Conservation (phyloP, 92 coral and sea anemone species). For the Chrysogorgia sp. region DNA sequence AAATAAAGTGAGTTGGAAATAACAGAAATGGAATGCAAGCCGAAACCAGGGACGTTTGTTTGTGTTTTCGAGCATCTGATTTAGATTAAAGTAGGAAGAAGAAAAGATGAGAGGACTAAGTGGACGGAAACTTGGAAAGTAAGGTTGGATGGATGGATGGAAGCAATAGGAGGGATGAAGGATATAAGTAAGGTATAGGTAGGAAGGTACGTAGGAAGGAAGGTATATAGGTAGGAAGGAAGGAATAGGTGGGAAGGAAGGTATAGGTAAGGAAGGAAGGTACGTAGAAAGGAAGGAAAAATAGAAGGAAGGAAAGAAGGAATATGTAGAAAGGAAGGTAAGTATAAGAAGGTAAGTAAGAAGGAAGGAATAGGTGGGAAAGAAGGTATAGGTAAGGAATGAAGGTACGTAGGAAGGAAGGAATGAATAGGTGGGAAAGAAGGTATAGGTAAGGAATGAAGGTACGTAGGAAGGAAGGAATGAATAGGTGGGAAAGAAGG, state of each 20-base stretch:
- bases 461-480: not conserved
- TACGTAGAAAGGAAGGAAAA: not conserved
- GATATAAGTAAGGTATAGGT: not conserved
- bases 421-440: not conserved
- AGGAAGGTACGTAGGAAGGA: not conserved
- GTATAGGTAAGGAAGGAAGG: not conserved
- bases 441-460: not conserved
- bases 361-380: not conserved
- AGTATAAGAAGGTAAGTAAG: too few species aligned
- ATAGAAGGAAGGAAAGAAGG: not conserved
- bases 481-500: not conserved
- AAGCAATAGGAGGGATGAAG: not conserved
- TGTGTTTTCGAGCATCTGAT: too few species aligned
- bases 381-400: not conserved
- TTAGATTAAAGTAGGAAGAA: too few species aligned
- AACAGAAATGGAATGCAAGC: too few species aligned
- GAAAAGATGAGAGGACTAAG: not conserved
- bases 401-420: not conserved
- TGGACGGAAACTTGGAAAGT: not conserved
- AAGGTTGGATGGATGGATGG: not conserved
- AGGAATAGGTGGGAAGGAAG: not conserved
- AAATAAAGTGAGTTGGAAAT: too few species aligned
- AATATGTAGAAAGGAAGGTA: not conserved
- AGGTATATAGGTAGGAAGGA: not conserved
- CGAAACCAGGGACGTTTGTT: too few species aligned